Conservation (phyloP, 2,797 vertebrate genomes). For the Ceyx erithaca region DNA sequence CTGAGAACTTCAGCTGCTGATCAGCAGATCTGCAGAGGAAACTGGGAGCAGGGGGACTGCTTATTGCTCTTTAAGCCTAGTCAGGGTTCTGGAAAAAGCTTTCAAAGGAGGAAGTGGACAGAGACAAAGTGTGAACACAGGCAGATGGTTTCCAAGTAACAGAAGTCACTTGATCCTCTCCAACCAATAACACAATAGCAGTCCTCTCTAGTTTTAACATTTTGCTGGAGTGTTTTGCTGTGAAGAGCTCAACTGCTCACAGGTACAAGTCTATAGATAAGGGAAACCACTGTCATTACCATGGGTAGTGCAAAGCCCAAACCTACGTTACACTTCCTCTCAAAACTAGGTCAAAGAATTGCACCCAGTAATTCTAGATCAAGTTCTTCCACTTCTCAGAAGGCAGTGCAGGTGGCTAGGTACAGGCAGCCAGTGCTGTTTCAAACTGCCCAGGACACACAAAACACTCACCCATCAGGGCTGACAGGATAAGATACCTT, state of each 20-base stretch:
- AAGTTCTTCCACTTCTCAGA: neutral
- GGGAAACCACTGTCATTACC: neutral
- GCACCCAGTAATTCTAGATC: neutral
- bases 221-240: neutral
- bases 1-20: neutral
- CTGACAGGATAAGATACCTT: neutral
- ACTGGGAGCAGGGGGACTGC: neutral
- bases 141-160: neutral
- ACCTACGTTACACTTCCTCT: neutral
- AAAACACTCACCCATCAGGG: neutral
- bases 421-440: neutral
- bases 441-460: neutral
- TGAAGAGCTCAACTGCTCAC: neutral
- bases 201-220: neutral
- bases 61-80: neutral
- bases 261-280: neutral
- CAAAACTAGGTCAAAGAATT: neutral
- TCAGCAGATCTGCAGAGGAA: neutral
- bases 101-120: neutral
- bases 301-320: fast-evolving
- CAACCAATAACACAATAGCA: neutral
- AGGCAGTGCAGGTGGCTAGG: neutral
- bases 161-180: neutral
- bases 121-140: neutral
- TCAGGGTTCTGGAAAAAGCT: neutral